phyloP scores from a whole-genome alignment of 2,797 vertebrate genomes.

The Karalla daura region DNA sequence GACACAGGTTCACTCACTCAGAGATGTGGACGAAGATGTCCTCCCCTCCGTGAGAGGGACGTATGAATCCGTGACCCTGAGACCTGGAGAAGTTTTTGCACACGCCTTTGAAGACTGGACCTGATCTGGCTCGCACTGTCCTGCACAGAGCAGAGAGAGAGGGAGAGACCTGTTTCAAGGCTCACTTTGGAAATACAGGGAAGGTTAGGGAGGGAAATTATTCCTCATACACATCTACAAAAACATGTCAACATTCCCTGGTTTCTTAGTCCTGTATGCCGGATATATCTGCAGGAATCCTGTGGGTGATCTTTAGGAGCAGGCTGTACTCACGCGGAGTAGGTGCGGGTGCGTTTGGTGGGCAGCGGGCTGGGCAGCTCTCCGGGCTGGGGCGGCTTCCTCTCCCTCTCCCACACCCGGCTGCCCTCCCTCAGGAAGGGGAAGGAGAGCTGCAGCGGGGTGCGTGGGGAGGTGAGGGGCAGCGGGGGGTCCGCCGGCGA shows the following conservation, averaged over 20 bases:
- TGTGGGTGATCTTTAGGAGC: too few relatives aligned
- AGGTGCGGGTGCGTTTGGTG: slow-evolving; percentile 96
- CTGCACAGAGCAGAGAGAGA: slow-evolving; percentile 71
- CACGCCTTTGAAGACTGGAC: slow-evolving; percentile 92
- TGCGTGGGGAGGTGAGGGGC: slow-evolving; percentile 87
- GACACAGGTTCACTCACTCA: slow-evolving; percentile 87
- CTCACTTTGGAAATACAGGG: too few relatives aligned
- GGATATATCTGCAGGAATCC: too few relatives aligned
- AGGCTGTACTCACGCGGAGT: slow-evolving; percentile 99
- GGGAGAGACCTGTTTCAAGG: too few relatives aligned
- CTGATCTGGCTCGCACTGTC: slow-evolving; percentile 92
- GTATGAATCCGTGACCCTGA: slow-evolving; percentile 96
- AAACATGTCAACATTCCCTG: too few relatives aligned
- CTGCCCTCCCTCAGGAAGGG: slow-evolving; percentile 94
- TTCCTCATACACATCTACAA: too few relatives aligned
- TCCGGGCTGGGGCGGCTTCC: slow-evolving; percentile 84
- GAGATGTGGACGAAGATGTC: slow-evolving; percentile 99
- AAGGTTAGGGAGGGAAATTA: too few relatives aligned
- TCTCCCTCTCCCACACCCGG: slow-evolving; percentile 91
- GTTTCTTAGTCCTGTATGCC: too few relatives aligned
- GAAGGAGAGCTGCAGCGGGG: slow-evolving; percentile 90
- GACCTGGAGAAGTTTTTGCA: slow-evolving; percentile 98
- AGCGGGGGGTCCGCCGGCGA: slow-evolving; percentile 71
- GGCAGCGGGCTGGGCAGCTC: slow-evolving; percentile 95
- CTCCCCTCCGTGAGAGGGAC: slow-evolving; percentile 90